phyloP scores from a whole-genome alignment of 2,888 invertebrate genomes.

The Eupithecia exiguata region DNA sequence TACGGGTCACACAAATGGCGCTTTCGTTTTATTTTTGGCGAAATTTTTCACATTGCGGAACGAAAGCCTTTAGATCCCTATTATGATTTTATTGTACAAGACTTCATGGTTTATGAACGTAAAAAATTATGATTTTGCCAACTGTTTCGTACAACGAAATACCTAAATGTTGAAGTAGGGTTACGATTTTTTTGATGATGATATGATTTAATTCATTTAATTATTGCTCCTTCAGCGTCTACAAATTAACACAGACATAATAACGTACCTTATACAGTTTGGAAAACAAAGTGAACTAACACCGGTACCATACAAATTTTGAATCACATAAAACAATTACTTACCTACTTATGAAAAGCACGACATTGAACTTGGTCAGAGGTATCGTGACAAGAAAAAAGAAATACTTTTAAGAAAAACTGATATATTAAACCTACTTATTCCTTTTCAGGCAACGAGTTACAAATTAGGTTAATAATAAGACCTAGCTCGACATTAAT shows the following conservation, averaged over 20 bases:
- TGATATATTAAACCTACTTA: neutral
- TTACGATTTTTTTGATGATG: no score
- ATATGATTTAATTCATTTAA: no score
- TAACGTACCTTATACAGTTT: no score
- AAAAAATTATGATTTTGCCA: neutral
- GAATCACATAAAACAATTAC: no score
- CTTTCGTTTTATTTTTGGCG: constrained; percentile 22
- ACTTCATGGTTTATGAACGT: neutral
- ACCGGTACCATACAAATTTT: neutral
- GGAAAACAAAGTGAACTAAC: no score
- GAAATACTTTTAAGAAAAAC: neutral
- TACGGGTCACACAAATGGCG: constrained; percentile 40
- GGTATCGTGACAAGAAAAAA: neutral
- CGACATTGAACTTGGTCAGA: neutral
- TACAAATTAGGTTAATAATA: constrained; percentile 23
- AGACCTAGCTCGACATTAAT: constrained; percentile 29
- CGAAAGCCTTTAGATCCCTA: neutral
- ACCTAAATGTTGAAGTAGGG: neutral
- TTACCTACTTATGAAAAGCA: neutral
- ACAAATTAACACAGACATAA: no score
- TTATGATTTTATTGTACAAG: neutral
- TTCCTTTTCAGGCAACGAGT: neutral
- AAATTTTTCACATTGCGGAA: constrained; percentile 17
- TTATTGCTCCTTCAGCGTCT: no score
- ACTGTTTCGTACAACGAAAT: neutral